These are phyloP conservation scores for Cylas formicarius DNA, from an alignment of 1,140 invertebrate species.

Conservation along the genomic window DNA sequence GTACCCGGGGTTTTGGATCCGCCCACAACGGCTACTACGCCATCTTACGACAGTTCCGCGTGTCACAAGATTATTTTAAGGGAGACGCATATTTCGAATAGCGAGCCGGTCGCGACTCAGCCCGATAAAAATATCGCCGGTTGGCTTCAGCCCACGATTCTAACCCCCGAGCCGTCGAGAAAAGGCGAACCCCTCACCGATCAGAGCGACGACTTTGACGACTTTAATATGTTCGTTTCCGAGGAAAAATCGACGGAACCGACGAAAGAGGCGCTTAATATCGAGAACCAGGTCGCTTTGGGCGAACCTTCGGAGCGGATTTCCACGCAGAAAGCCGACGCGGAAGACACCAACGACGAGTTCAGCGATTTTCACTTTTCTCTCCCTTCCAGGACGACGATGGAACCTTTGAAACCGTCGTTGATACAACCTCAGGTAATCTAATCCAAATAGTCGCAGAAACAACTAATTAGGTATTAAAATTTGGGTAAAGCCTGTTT, in stretches of 20 bases:
- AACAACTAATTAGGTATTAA: too few relatives aligned
- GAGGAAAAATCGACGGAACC: conserved; percentile 7
- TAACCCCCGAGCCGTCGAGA: conserved; percentile 30
- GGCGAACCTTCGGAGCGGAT: too few relatives aligned
- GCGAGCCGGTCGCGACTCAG: conserved; percentile 1
- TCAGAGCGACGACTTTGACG: conserved; percentile 31
- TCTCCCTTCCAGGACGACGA: too few relatives aligned
- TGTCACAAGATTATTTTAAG: conserved; percentile 29
- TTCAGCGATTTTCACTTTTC: conserved; percentile 35
- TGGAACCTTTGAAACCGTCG: conserved; percentile 28
- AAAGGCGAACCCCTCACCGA: conserved; percentile 18
- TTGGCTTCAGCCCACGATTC: conserved; percentile 33
- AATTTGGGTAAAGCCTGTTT: too few relatives aligned
- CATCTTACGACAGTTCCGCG: not conserved
- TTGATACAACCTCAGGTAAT: conserved; percentile 10
- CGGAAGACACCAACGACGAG: conserved; percentile 28
- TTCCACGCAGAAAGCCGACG: not conserved
- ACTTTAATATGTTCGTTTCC: conserved; percentile 33
- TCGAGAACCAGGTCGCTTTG: not conserved
- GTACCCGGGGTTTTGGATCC: too few relatives aligned
- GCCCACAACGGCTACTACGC: too few relatives aligned
- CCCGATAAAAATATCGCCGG: conserved; percentile 15
- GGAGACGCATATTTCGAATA: conserved; percentile 38
- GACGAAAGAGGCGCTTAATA: not conserved
- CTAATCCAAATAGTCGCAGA: too few relatives aligned